Conservation (phyloP, 2,113 vertebrate species). For the Grantiella picta region DNA sequence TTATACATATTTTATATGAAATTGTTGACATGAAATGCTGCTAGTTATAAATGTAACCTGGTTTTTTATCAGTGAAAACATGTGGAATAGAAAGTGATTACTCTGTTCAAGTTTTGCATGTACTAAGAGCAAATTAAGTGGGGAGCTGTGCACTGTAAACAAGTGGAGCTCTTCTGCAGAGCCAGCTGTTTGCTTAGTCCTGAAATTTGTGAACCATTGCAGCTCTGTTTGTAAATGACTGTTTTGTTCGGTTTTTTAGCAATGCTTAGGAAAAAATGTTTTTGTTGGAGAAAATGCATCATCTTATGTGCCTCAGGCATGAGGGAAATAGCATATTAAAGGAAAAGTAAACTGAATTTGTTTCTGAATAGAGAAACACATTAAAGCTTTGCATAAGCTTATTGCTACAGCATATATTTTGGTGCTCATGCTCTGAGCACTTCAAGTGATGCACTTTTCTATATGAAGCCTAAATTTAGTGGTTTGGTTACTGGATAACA, state of each 20-base stretch:
- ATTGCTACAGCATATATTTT: background rate
- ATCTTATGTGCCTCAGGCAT: background rate
- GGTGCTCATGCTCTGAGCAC: background rate
- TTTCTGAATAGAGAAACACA: background rate
- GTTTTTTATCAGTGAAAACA: background rate
- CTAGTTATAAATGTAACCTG: background rate
- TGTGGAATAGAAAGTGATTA: background rate
- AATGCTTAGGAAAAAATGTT: background rate
- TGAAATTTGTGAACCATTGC: background rate
- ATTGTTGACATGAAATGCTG: background rate
- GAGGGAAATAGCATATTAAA: background rate
- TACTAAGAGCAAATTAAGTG: background rate
- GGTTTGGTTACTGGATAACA: background rate
- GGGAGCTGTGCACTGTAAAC: background rate
- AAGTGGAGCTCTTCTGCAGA: background rate
- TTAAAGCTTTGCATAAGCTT: background rate
- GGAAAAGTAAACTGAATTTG: background rate
- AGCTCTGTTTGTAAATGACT: constrained; percentile 25
- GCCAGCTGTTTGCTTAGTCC: background rate
- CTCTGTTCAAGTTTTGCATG: background rate
- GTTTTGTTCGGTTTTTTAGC: background rate
- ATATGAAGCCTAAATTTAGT: background rate
- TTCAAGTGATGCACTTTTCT: background rate
- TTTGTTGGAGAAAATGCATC: background rate
- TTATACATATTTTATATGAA: background rate